These are phyloP conservation scores for Scaptomyza polygonia DNA, from an alignment of 2,888 invertebrate species.

Conservation along the genomic window DNA sequence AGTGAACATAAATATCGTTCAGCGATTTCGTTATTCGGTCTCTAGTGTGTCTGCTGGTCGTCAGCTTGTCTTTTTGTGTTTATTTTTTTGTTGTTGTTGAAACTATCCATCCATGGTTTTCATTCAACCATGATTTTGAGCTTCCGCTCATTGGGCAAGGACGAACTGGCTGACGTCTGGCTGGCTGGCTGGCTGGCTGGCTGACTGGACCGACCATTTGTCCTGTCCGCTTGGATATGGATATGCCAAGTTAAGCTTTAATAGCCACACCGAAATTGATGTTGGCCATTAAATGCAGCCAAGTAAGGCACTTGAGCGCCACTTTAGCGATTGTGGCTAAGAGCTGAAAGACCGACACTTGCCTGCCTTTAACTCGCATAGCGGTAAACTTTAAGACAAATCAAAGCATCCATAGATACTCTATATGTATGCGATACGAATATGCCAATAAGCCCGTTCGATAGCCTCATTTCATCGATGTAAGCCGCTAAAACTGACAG, in stretches of 20 bases:
- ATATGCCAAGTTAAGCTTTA: slow-evolving; percentile 59
- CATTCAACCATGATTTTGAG: slow-evolving; percentile 56
- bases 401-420: slow-evolving; percentile 1
- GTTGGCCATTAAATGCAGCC: slow-evolving; percentile 65
- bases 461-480: slow-evolving; percentile 35
- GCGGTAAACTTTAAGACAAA: slow-evolving; percentile 1
- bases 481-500: slow-evolving; percentile 38
- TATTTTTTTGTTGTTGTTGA: slow-evolving; percentile 5
- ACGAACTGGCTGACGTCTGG: slow-evolving; percentile 40
- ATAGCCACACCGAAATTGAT: slow-evolving; percentile 63
- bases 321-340: not conserved
- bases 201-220: slow-evolving; percentile 6
- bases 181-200: slow-evolving; percentile 7
- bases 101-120: slow-evolving; percentile 55
- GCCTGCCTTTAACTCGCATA: slow-evolving; percentile 2
- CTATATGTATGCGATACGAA: not conserved
- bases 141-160: slow-evolving; percentile 59
- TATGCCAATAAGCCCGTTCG: slow-evolving; percentile 65
- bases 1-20: slow-evolving; percentile 21
- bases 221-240: slow-evolving; percentile 32
- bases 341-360: not conserved
- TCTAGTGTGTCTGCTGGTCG: slow-evolving; percentile 41
- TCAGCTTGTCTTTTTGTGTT: slow-evolving; percentile 20
- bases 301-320: slow-evolving; percentile 13
- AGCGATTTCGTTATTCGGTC: slow-evolving; percentile 23